phyloP scores from a whole-genome alignment of 2,888 invertebrate genomes.

The Craniophora ligustri region DNA sequence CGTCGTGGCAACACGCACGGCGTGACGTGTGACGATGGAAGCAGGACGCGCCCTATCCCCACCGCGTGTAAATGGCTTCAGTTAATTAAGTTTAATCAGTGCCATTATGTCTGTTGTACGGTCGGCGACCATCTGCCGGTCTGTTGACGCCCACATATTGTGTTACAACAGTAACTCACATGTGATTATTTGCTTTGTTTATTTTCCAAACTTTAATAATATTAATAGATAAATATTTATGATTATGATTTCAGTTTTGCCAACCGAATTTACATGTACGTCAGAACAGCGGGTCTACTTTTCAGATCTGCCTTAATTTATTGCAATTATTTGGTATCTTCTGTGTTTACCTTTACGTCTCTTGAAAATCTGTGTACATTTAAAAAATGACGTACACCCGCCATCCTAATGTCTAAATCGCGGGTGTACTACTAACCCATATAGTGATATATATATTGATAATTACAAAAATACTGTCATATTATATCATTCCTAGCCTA shows the following conservation, averaged over 20 bases:
- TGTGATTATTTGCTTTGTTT: slow-evolving; percentile 49
- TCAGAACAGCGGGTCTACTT: too few species aligned
- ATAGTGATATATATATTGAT: too few species aligned
- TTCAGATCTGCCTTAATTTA: too few species aligned
- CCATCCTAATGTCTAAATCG: too few species aligned
- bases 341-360: too few species aligned
- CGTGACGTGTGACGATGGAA: slow-evolving; percentile 48
- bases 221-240: too few species aligned
- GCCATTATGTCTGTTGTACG: slow-evolving; percentile 70
- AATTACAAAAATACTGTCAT: too few species aligned
- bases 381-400: too few species aligned
- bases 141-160: slow-evolving; percentile 83
- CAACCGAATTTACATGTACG: too few species aligned
- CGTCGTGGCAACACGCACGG: slow-evolving; percentile 43
- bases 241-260: not conserved
- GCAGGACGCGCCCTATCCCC: slow-evolving; percentile 64
- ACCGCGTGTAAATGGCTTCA: slow-evolving; percentile 85
- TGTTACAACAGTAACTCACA: slow-evolving; percentile 70
- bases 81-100: slow-evolving; percentile 88
- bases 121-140: slow-evolving; percentile 79
- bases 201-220: slow-evolving; percentile 56
- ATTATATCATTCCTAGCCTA: slow-evolving; percentile 20
- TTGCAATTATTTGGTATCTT: too few species aligned
- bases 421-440: too few species aligned
- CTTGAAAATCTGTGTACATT: too few species aligned